Base-by-base conservation (phyloP, 2,888 invertebrate genomes). In the Neoaliturus tenellus region DNA sequence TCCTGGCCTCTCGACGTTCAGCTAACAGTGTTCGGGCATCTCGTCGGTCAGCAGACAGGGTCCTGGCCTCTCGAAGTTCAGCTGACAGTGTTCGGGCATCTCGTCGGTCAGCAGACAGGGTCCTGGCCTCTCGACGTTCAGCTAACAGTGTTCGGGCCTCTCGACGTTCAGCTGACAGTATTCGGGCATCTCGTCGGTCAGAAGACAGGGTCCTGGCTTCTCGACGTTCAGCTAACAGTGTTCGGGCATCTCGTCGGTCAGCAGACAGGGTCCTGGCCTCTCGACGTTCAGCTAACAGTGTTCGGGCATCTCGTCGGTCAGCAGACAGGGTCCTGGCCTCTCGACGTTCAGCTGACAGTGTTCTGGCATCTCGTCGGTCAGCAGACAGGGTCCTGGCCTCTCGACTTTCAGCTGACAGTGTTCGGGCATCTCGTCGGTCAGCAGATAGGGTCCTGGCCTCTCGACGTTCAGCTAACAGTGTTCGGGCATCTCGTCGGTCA, bases 401-500 rank as follows among this genome's bases (percentile, higher is more conserved):
- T 41, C 44, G 44, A 3, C 67, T 28, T 39, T 28, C 62, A 67
- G 62, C 17, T 1, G 78, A 12, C 28, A 78, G 12, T 48, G 17
- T 17, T 78, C 25, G 44, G 5, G 41, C 20, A 48, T 28, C 44
- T 14, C 31, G 20, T 14, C 39, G 4, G 31, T 73, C 73, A 73
- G 73, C n/a, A 23, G 25, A 41, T 39, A 20, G 10, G 14, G 39
- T 35, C 17, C 80, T 10, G 14, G 51, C 44, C 3, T 48, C 8
- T 14, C 67, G 4, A 33, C 51, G 78, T 69, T 83, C 83, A 25
- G 67, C 17, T 10, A 14, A 17, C 23, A 28, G 1, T n/a, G 35
- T 14, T 51, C 71, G 33, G 6, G 58, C 48, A n/a, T 81, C 51
- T 28, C 73, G 20, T 35, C 81, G 23, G 81, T 81, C 73, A 35